Percentiles rank a stretch among this genome's conserved stretches.
These are phyloP conservation scores for Copsychus sechellarum DNA, from an alignment of 2,113 vertebrate species.

Conservation along the genomic window DNA sequence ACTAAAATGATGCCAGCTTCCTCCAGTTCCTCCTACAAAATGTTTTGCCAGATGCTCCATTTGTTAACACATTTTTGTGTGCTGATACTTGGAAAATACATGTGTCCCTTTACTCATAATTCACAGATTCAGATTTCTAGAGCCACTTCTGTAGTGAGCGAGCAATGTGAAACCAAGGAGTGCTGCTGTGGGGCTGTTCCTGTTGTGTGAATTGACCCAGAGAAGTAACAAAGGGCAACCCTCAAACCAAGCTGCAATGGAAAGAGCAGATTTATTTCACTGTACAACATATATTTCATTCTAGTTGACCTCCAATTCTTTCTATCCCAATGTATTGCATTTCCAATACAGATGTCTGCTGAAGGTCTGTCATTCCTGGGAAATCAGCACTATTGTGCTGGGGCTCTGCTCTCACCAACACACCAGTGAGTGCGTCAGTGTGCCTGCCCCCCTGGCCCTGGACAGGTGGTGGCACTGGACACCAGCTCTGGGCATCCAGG, in stretches of 20 bases:
- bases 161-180: neutral
- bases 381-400: neutral
- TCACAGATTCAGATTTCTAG: neutral
- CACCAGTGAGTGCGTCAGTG: accelerated
- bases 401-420: neutral
- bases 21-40: neutral
- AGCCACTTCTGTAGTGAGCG: neutral
- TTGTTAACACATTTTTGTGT: neutral
- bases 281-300: neutral
- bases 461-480: neutral
- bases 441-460: neutral
- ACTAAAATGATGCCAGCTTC: neutral
- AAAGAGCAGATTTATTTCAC: neutral
- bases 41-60: neutral
- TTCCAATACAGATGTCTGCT: neutral
- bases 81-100: neutral
- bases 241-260: neutral
- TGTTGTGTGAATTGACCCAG: neutral
- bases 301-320: neutral
- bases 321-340: neutral
- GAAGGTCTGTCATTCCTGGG: neutral
- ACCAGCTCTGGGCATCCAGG: neutral
- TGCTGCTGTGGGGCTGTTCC: neutral
- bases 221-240: neutral
- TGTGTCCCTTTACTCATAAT: neutral